Percentiles rank a stretch among this genome's conserved stretches.
Evolutionary conservation across 2,888 invertebrate genomes (phyloP).

Genomic region (Eucera pruinosa): DNA sequence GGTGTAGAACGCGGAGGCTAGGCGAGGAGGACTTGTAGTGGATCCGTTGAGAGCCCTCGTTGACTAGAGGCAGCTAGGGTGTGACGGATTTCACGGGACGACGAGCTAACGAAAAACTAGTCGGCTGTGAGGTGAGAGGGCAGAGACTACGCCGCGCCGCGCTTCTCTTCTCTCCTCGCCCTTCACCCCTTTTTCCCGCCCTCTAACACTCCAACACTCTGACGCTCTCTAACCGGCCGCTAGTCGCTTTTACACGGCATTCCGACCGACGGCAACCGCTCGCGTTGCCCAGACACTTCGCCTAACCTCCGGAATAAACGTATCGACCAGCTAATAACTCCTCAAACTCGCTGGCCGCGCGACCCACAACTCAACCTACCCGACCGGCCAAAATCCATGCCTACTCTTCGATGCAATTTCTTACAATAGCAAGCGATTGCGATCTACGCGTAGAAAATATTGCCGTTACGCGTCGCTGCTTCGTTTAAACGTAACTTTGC

Average conservation of each 20-base stretch:
- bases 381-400: too few relatives aligned
- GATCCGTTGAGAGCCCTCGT: conserved; percentile 41
- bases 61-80: conserved; percentile 67
- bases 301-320: conserved; percentile 44
- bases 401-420: too few relatives aligned
- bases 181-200: conserved; percentile 25
- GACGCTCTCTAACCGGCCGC: conserved; percentile 14
- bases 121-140: conserved; percentile 81
- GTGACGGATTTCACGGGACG: conserved; percentile 82
- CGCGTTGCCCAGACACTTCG: conserved; percentile 47
- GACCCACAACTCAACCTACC: not conserved
- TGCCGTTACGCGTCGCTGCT: too few relatives aligned
- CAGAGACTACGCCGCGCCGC: conserved; percentile 67
- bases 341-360: conserved; percentile 1
- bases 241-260: conserved; percentile 59
- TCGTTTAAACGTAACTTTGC: too few relatives aligned
- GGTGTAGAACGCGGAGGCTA: conserved; percentile 45
- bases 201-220: conserved; percentile 20
- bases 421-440: too few relatives aligned
- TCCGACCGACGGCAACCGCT: conserved; percentile 42
- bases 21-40: conserved; percentile 38
- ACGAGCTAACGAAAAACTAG: conserved; percentile 83
- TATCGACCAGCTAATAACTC: conserved; percentile 35
- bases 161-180: conserved; percentile 10
- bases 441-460: too few relatives aligned